Evolutionary conservation across 2,888 invertebrate species (phyloP).

Genomic region (Machimus rusticus): DNA sequence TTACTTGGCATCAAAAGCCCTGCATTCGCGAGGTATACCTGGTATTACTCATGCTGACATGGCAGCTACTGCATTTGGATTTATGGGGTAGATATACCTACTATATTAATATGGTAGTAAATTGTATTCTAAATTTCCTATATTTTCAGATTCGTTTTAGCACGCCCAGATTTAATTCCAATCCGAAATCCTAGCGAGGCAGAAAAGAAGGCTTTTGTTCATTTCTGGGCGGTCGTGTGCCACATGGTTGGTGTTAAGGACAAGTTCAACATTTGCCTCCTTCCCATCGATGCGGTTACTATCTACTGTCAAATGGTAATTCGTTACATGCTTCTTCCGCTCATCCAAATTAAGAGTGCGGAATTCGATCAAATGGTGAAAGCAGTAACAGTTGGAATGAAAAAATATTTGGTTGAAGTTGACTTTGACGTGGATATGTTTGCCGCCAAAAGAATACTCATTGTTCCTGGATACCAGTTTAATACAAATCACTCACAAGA

Average conservation of each 20-base stretch:
- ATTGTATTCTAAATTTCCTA: too few relatives aligned
- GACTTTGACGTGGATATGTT: constrained; percentile 47
- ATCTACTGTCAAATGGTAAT: constrained; percentile 43
- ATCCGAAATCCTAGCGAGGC: constrained; percentile 64
- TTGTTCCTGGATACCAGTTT: constrained; percentile 50
- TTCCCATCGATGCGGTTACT: constrained; percentile 42
- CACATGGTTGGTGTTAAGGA: constrained; percentile 80
- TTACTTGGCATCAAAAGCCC: constrained; percentile 65
- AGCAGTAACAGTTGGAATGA: constrained; percentile 46
- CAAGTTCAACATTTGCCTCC: constrained; percentile 48
- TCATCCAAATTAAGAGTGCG: constrained; percentile 47
- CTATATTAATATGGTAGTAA: too few relatives aligned
- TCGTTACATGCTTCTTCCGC: constrained; percentile 48
- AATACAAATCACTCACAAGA: constrained; percentile 37
- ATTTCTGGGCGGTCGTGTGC: constrained; percentile 81
- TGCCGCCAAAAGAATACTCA: constrained; percentile 29
- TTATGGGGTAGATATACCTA: constrained; percentile 70
- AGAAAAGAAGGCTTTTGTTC: constrained; percentile 76
- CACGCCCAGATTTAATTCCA: constrained; percentile 70
- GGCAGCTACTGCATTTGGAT: constrained; percentile 81
- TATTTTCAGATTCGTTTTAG: constrained; percentile 63
- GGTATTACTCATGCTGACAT: constrained; percentile 79
- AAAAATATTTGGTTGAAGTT: constrained; percentile 39
- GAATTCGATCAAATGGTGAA: constrained; percentile 45
- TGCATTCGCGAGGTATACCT: constrained; percentile 63